These are phyloP conservation scores for Dynastes grantii DNA, from an alignment of 2,888 invertebrate species.

Conservation along the genomic window DNA sequence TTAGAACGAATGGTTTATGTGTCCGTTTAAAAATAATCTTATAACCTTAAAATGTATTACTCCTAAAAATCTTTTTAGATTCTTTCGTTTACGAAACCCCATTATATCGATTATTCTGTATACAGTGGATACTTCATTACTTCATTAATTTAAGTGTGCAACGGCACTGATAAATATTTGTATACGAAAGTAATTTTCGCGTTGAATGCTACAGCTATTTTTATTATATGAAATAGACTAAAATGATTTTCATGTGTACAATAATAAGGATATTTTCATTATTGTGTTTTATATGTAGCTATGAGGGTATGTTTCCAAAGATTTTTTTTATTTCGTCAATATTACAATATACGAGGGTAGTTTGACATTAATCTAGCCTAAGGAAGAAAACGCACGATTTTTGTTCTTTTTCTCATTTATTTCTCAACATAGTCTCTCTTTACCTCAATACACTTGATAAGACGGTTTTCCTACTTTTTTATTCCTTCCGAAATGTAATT, in stretches of 20 bases:
- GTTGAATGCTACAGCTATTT: background rate
- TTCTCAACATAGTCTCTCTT: too few species aligned
- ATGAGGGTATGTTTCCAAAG: too few species aligned
- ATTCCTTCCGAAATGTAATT: too few species aligned
- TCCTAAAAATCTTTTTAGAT: conserved; percentile 5
- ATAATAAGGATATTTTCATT: too few species aligned
- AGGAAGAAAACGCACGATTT: too few species aligned
- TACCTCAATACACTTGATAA: too few species aligned
- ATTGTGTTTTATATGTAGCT: too few species aligned
- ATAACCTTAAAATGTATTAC: background rate
- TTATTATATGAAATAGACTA: background rate
- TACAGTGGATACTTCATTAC: background rate
- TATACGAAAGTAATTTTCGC: conserved; percentile 13
- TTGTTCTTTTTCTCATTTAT: too few species aligned
- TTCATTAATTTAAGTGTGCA: conserved; percentile 29
- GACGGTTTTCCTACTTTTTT: too few species aligned
- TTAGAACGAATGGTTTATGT: conserved; percentile 15
- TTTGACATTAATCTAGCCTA: too few species aligned
- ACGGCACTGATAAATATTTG: conserved; percentile 24
- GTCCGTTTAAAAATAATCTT: conserved; percentile 12
- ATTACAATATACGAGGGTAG: too few species aligned
- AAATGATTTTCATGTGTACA: background rate
- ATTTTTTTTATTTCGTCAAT: too few species aligned
- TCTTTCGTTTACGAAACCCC: conserved; percentile 1
- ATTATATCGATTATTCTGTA: conserved; percentile 21